Evolutionary conservation across 2,797 vertebrate species (phyloP).

Genomic region (Lepilemur septentrionalis): DNA sequence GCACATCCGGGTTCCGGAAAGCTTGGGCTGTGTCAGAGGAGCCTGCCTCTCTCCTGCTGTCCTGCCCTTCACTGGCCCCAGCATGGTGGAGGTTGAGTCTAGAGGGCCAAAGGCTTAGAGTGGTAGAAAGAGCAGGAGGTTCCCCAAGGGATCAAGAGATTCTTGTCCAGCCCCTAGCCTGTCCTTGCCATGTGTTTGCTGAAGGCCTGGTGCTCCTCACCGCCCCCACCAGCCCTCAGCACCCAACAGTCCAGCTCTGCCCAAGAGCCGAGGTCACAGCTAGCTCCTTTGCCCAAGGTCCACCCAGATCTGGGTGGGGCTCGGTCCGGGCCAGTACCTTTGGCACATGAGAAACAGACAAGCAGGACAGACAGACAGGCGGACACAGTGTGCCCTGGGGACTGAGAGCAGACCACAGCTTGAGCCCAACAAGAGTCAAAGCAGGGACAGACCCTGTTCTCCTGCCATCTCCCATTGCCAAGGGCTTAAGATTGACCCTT

Average conservation of each 20-base stretch:
- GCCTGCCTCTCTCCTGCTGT: background rate
- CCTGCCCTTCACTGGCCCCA: background rate
- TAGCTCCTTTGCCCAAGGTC: background rate
- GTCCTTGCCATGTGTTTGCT: background rate
- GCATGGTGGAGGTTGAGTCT: background rate
- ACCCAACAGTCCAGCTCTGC: background rate
- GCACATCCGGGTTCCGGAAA: background rate
- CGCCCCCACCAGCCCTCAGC: too few species aligned
- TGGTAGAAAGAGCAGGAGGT: background rate
- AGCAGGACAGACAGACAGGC: background rate
- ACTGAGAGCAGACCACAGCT: background rate
- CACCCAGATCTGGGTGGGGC: background rate
- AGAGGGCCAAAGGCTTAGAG: background rate
- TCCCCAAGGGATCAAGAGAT: background rate
- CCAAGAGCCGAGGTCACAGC: background rate
- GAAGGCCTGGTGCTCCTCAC: background rate
- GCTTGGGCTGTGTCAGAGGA: background rate
- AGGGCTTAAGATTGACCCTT: background rate
- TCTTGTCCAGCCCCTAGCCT: background rate
- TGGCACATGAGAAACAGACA: background rate
- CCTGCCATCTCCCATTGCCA: background rate
- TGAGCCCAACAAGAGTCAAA: background rate
- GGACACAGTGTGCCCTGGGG: background rate
- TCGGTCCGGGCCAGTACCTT: background rate
- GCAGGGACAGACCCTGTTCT: background rate